Evolutionary conservation across 2,888 invertebrate species (phyloP), one percentile per base, ranked within the genome.

Genomic region (Chrysolina oricalcia): DNA sequence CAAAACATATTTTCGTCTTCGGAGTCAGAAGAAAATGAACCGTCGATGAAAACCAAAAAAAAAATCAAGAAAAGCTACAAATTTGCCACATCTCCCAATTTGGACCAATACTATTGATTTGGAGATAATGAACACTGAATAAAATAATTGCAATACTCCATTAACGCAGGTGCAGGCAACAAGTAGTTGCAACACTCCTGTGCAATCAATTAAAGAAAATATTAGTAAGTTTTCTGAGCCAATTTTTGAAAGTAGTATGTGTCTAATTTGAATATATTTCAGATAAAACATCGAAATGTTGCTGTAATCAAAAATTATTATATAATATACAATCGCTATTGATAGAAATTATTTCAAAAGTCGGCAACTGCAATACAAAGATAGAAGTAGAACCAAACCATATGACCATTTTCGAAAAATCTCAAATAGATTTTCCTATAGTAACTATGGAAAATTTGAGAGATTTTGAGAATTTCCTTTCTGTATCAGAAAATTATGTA

Each of bases 31-130:
- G 67, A 67, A 21, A 19, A 67, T n/a, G 48, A 67, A 46, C 19
- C 46, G 1, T 46, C 11, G 35, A 19, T 48, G 15, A 67, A 15
- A 67, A 48, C 50, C n/a, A 50, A 43, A 19, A 46, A n/a, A n/a
- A 9, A 67, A 67, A 48, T 17, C n/a, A 63, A 23, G 19, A 1
- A 67, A 8, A 66, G 41, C 15, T 21, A 67, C 10, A 15, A 67
- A 67, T 17, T n/a, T 67, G 17, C 69, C 69, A 27, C n/a, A 15
- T 23, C 53, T 41, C 13, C 69, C 69, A 19, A 59, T 59, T 53
- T 69, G 56, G 69, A 69, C 27, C 8, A 27, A 67, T 19, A 27
- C 13, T 15, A 23, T 50, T 17, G n/a, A 46, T 67, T 43, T 43
- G 43, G 46, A 67, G 11, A 48, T 67, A 17, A 17, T 43, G 23